Conservation (phyloP, 2,888 invertebrate genomes). For the Caenorhabditis zanzibari region DNA sequence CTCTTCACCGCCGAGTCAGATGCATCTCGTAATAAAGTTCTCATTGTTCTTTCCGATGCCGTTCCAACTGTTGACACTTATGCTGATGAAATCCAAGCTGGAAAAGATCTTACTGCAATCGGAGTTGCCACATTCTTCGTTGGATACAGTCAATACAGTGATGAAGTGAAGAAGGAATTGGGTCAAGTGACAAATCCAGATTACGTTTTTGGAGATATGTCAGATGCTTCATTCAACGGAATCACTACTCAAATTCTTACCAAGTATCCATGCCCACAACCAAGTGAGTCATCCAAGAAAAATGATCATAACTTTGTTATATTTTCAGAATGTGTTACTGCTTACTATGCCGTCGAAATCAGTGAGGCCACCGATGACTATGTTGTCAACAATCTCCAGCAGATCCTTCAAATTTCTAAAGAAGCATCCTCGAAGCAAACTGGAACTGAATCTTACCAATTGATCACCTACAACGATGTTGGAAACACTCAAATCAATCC, state of each 20-base stretch:
- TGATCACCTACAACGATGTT: slow-evolving; percentile 53
- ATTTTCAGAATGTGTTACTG: slow-evolving; percentile 62
- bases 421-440: slow-evolving; percentile 5
- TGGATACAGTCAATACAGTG: slow-evolving; percentile 45
- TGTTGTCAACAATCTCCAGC: slow-evolving; percentile 41
- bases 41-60: slow-evolving; percentile 60
- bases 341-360: slow-evolving; percentile 61
- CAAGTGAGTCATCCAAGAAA: slow-evolving; percentile 31
- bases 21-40: slow-evolving; percentile 22
- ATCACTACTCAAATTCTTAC: slow-evolving; percentile 50
- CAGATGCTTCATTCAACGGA: slow-evolving; percentile 35
- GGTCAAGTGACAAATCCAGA: slow-evolving; percentile 52
- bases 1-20: slow-evolving; percentile 34
- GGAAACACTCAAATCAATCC: slow-evolving; percentile 33
- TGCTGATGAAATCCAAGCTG: slow-evolving; percentile 42
- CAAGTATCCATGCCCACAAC: slow-evolving; percentile 56
- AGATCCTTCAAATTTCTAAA: slow-evolving; percentile 27
- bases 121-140: slow-evolving; percentile 55
- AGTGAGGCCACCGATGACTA: slow-evolving; percentile 55
- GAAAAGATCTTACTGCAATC: slow-evolving; percentile 11
- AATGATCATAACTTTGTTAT: too few species aligned
- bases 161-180: slow-evolving; percentile 38
- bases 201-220: slow-evolving; percentile 52
- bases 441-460: slow-evolving; percentile 51
- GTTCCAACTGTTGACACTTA: slow-evolving; percentile 61